Evolutionary conservation across 2,113 vertebrate genomes (phyloP), one percentile per base, ranked within the genome.

Genomic region (Narcine bancroftii): DNA sequence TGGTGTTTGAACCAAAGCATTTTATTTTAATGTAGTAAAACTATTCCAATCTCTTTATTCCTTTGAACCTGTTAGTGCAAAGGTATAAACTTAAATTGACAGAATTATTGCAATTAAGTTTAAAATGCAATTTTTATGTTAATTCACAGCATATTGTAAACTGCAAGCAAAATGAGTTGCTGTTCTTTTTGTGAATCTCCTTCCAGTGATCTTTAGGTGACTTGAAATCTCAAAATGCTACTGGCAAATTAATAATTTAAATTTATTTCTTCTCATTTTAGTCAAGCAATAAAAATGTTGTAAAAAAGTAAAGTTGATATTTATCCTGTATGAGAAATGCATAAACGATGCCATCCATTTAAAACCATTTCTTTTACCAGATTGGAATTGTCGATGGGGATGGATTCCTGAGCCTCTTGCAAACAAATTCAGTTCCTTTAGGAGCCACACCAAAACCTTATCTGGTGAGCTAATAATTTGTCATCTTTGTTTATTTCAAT

Each of bases 321-420:
- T 42, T 17, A 19, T 15, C 24, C 42, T 47, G 26, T n/a, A 53
- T 83, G 69, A 91, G 42, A 47, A 91, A 45, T 91, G 42, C 24
- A 47, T n/a, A 47, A 39, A 47, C 17, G 3, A 47, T 47, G 10
- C 39, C 42, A 24, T 29, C 24, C 21, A 24, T 47, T 63, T 87
- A 87, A 13, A 53, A 4, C 11, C 33, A 83, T 87, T 69, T 65
- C 76, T 92, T 85, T 56, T 72, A 53, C 79, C 93, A 99, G 98
- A 99, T 99, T 94, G 99, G 98, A 93, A 97, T 99, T 92, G 97
- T 98, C 92, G 99, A 99, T 95, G 98, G 97, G 93, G 99, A 99
- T 93, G 99, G 99, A 93, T 97, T 95, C 93, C 96, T 99, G 95
- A 98, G 97, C 95, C 96, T 99, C 47, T 99, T 98, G 97, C 98